Conservation (phyloP, 64 coral and sea anemone genomes). For the Montipora capricornis region DNA sequence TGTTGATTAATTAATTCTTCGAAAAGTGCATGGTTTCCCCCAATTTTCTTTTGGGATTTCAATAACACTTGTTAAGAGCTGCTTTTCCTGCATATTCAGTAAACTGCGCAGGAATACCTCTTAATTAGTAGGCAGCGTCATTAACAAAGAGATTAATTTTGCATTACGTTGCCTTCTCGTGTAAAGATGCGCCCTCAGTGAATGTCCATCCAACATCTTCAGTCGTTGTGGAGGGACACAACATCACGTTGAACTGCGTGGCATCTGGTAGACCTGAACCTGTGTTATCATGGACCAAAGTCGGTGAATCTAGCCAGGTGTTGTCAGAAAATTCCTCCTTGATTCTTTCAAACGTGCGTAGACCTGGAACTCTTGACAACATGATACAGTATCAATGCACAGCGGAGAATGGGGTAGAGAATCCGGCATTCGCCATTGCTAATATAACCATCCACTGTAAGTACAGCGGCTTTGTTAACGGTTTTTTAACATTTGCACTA, state of each 20-base stretch:
- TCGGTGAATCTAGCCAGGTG: background rate
- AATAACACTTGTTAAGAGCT: no score
- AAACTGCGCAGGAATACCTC: no score
- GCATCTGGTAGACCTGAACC: background rate
- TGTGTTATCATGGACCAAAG: background rate
- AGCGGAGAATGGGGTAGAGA: slow-evolving; percentile 11
- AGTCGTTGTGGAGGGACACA: background rate
- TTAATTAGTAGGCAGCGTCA: no score
- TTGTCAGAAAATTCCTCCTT: background rate
- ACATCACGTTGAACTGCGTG: background rate
- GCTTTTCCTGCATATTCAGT: no score
- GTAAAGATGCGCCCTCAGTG: background rate
- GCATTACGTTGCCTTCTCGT: background rate
- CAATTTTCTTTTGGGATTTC: no score
- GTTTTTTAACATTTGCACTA: no score
- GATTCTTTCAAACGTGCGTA: background rate
- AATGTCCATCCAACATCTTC: background rate
- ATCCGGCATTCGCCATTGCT: background rate
- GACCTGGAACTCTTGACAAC: slow-evolving; percentile 8
- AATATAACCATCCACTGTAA: slow-evolving; percentile 25
- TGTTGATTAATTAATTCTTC: no score
- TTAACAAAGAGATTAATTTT: no score
- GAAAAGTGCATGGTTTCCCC: no score
- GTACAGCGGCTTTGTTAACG: background rate
- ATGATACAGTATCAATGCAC: slow-evolving; percentile 19